phyloP scores from a whole-genome alignment of 2,113 vertebrate species.

The Prunella himalayana region DNA sequence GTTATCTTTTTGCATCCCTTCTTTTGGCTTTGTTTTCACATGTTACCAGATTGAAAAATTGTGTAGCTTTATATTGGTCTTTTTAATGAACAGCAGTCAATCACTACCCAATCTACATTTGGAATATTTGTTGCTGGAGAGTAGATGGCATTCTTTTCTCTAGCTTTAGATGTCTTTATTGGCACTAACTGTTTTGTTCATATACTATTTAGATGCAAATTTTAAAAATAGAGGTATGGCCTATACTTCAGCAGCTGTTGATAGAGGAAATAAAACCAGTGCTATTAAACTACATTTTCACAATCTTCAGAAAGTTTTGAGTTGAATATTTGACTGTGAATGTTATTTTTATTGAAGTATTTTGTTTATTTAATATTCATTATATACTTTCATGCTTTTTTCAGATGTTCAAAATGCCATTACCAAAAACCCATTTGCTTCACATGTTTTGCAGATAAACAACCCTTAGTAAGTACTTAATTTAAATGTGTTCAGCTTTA shows the following conservation, averaged over 20 bases:
- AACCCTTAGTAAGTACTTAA: slow-evolving; percentile 74
- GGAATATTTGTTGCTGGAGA: background rate
- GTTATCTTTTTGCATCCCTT: background rate
- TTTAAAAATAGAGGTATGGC: background rate
- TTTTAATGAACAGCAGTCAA: background rate
- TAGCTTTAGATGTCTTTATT: background rate
- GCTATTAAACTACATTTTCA: background rate
- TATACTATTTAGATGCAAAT: background rate
- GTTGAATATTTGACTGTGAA: background rate
- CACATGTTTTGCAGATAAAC: slow-evolving; percentile 63
- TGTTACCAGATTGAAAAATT: background rate
- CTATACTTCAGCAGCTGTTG: background rate
- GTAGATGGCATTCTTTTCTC: background rate
- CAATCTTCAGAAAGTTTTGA: background rate
- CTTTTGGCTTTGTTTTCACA: background rate
- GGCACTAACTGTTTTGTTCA: background rate
- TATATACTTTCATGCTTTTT: slow-evolving; percentile 29
- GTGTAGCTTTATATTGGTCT: background rate
- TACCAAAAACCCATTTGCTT: slow-evolving; percentile 59
- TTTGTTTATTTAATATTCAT: slow-evolving; percentile 8
- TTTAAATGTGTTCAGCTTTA: background rate
- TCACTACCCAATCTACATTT: background rate
- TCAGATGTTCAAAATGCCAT: slow-evolving; percentile 79
- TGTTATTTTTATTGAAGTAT: background rate
- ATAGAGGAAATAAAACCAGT: background rate